Evolutionary conservation across 2,113 vertebrate genomes (phyloP), one percentile per base, ranked within the genome.

Genomic region (Salvelinus alpinus): DNA sequence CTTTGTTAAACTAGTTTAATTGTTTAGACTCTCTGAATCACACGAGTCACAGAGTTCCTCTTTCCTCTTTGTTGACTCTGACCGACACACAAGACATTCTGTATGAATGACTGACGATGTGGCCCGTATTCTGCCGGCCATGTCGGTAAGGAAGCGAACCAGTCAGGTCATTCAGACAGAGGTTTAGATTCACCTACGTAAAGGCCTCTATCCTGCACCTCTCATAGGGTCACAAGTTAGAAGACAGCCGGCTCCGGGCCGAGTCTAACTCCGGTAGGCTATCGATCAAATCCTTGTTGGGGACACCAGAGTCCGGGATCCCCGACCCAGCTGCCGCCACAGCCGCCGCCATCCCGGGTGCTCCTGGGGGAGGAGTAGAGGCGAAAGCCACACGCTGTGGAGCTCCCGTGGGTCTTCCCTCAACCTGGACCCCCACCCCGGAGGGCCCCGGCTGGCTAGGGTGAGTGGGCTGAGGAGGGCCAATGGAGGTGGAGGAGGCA

Each of bases 161-260:
- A 18, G 27, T 66, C 22, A 66, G 80, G 89, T 80, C 90, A 88
- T 86, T 86, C 70, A 31, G 70, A 82, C 78, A 82, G 64, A 18
- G 13, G 29, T 66, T 67, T 18, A 34, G 18, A 67, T 20, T 34
- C 31, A 25, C 60, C 31, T 57, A 54, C 51, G 27, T 89, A 90
- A 91, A 91, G 90, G 91, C 89, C 86, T 91, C 86, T 83, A 87
- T 88, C 85, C 88, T 76, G 72, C 89, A 18, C 85, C 75, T 87
- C 77, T 81, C 89, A 89, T 84, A 92, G 91, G 94, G 96, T 98
- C 97, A 99, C 95, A 98, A 97, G 90, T 98, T 97, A 93, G 97
- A 98, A 78, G 97, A 96, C 77, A 98, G 94, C 92, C 95, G 93
- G 78, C 95, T 95, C 93, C 95, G 95, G 86, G 94, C 92, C 9